A percentile compares a stretch with the other conserved stretches of the same genome.
phyloP scores from a whole-genome alignment of 2,113 vertebrate species.

The Syngnathus typhle region DNA sequence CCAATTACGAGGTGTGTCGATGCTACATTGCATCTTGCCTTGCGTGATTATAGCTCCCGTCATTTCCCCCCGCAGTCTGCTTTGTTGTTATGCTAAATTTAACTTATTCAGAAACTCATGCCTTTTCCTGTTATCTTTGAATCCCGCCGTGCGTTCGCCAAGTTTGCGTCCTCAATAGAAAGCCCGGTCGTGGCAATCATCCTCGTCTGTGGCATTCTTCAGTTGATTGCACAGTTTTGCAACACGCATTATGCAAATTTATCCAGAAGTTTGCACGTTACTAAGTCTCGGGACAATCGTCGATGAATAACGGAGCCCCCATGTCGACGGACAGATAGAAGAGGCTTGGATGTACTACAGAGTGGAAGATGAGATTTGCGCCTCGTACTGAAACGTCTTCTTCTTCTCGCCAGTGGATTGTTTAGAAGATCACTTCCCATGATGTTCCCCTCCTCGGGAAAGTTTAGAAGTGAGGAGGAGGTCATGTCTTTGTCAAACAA shows the following conservation, averaged over 20 bases:
- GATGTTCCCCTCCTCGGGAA: neutral
- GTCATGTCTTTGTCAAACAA: neutral
- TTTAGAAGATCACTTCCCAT: constrained; percentile 5
- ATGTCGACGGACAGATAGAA: constrained; percentile 27
- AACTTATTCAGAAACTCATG: constrained; percentile 32
- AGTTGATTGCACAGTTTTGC: constrained; percentile 9
- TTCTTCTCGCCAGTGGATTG: constrained; percentile 1
- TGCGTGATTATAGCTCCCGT: constrained; percentile 16
- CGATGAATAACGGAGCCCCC: constrained; percentile 53
- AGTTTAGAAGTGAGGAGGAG: neutral
- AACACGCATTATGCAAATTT: constrained; percentile 38
- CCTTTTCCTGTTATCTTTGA: constrained; percentile 37
- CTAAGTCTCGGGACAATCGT: constrained; percentile 23
- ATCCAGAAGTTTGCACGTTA: constrained; percentile 32
- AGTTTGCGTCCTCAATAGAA: neutral
- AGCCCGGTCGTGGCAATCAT: constrained; percentile 3
- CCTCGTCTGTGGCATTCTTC: constrained; percentile 10
- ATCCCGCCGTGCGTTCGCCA: neutral
- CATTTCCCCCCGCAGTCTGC: constrained; percentile 22
- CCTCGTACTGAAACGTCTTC: constrained; percentile 17
- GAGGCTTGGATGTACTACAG: constrained; percentile 13
- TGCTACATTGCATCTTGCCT: constrained; percentile 6
- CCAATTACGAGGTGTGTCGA: constrained; percentile 15
- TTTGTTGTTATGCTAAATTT: constrained; percentile 43
- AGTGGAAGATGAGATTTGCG: constrained; percentile 14